These are phyloP conservation scores for Ganaspis brasiliensis DNA, from an alignment of 2,888 invertebrate genomes.

Conservation along the genomic window DNA sequence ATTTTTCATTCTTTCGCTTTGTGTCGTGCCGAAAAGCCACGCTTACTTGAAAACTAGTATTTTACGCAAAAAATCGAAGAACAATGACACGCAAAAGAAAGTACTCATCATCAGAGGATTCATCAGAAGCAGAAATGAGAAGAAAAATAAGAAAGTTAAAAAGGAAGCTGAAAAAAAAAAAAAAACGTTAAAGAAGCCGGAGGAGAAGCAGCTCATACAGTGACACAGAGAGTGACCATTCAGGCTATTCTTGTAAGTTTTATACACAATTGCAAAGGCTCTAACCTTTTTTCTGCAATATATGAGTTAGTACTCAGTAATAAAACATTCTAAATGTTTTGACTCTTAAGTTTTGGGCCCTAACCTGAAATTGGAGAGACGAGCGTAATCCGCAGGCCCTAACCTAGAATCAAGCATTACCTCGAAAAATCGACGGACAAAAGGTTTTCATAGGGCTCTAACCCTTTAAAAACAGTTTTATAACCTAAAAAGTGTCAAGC, in stretches of 20 bases:
- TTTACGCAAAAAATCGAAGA: neutral
- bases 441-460: constrained; percentile 2
- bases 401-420: neutral
- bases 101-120: neutral
- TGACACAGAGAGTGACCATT: neutral
- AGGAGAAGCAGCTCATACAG: neutral
- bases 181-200: neutral
- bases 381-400: neutral
- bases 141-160: neutral
- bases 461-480: neutral
- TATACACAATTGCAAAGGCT: neutral
- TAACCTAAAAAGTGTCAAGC: no score
- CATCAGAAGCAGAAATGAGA: neutral
- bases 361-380: neutral
- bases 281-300: constrained; percentile 6
- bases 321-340: neutral
- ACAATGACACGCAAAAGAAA: neutral
- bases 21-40: constrained; percentile 9
- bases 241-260: neutral
- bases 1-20: constrained; percentile 2
- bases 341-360: neutral
- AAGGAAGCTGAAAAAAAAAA: neutral
- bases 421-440: neutral
- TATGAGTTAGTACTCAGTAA: neutral
- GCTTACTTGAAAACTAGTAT: neutral